Evolutionary conservation across 2,888 invertebrate genomes (phyloP).

Genomic region (Teinopalpus imperialis): DNA sequence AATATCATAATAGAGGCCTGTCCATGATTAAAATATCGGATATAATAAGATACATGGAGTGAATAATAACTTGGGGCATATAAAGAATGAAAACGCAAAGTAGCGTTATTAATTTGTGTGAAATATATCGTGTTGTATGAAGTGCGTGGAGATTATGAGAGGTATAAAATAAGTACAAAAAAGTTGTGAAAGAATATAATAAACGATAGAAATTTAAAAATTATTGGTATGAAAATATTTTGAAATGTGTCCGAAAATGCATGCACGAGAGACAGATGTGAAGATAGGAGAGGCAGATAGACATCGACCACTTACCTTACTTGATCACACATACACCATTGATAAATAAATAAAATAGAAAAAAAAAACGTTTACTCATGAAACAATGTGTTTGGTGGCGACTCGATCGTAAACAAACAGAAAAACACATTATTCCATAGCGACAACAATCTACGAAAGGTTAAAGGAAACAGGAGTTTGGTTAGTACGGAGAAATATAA

Average conservation of each 20-base stretch:
- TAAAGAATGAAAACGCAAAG: not conserved
- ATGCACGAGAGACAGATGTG: conserved; percentile 68
- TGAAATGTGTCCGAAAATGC: conserved; percentile 49
- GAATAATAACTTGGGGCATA: conserved; percentile 2
- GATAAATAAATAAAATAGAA: conserved; percentile 45
- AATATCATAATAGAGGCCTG: conserved; percentile 27
- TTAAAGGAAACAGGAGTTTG: conserved; percentile 58
- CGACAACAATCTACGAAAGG: conserved; percentile 67
- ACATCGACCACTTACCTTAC: conserved; percentile 74
- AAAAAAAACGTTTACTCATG: conserved; percentile 55
- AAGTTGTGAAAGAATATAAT: conserved; percentile 55
- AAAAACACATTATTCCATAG: conserved; percentile 66
- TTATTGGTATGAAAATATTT: conserved; percentile 43
- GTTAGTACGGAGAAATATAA: conserved; percentile 62
- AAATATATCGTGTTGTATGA: conserved; percentile 58
- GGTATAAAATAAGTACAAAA: conserved; percentile 57
- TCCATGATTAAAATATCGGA: conserved; percentile 6
- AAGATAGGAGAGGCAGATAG: conserved; percentile 57
- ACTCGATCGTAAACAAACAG: conserved; percentile 19
- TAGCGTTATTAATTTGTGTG: conserved; percentile 41
- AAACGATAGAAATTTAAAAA: conserved; percentile 45
- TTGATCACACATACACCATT: conserved; percentile 42
- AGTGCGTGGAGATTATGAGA: conserved; percentile 74
- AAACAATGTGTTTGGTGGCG: conserved; percentile 61
- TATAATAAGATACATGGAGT: conserved; percentile 16